phyloP scores from a whole-genome alignment of 2,797 vertebrate species.

The Argentina silus region DNA sequence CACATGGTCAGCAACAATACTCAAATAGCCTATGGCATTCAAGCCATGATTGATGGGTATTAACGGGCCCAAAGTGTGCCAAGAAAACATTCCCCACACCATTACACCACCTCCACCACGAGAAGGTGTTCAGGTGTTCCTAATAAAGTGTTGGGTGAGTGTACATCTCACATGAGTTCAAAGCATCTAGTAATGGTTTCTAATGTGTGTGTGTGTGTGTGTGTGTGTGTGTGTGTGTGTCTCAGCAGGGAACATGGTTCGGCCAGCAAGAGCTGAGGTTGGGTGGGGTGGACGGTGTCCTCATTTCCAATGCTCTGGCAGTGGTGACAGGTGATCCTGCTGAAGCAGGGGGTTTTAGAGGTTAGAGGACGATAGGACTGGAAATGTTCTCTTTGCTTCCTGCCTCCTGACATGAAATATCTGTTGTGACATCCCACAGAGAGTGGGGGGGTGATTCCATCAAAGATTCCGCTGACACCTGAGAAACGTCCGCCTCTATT shows the following conservation, averaged over 20 bases:
- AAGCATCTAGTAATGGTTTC: not conserved
- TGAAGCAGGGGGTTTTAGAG: conserved; percentile 63
- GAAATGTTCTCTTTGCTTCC: conserved; percentile 50
- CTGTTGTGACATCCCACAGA: conserved; percentile 65
- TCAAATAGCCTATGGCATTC: too few relatives aligned
- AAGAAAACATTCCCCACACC: too few relatives aligned
- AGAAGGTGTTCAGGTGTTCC: too few relatives aligned
- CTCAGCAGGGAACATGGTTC: not conserved
- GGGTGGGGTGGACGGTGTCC: not conserved
- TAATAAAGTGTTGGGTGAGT: too few relatives aligned
- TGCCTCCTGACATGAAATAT: conserved; percentile 64
- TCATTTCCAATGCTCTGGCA: conserved; percentile 16
- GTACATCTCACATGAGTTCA: not conserved
- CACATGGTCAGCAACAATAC: too few relatives aligned
- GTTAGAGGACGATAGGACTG: conserved; percentile 55
- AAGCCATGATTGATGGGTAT: too few relatives aligned
- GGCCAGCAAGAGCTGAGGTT: not conserved
- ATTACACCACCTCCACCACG: too few relatives aligned
- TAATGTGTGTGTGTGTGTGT: not conserved
- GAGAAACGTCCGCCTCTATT: conserved; percentile 59
- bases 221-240: conserved; percentile 5
- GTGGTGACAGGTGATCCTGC: conserved; percentile 62
- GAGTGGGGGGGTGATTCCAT: conserved; percentile 55
- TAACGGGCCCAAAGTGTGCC: too few relatives aligned
- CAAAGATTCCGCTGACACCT: conserved; percentile 72